phyloP scores from a whole-genome alignment of 2,113 vertebrate species.

The Pardalotus punctatus region DNA sequence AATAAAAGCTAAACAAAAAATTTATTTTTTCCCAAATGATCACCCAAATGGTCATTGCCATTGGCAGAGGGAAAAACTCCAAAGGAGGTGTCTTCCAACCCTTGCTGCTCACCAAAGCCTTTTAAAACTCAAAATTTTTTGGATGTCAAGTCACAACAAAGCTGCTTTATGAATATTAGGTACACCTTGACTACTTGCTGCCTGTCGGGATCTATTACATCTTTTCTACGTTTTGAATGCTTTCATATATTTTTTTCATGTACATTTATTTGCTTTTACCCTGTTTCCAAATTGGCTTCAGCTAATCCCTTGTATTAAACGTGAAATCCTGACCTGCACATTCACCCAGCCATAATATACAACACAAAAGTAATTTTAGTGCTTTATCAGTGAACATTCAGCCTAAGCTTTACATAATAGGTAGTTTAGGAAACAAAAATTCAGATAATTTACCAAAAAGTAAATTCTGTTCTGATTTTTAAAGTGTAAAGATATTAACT shows the following conservation, averaged over 20 bases:
- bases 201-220: background rate
- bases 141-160: background rate
- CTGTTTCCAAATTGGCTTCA: background rate
- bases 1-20: background rate
- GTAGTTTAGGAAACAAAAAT: background rate
- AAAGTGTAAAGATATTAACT: background rate
- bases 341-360: background rate
- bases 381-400: background rate
- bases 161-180: background rate
- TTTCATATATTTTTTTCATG: background rate
- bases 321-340: background rate
- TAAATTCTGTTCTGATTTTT: background rate
- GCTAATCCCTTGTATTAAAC: background rate
- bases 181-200: background rate
- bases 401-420: background rate
- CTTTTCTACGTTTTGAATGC: background rate
- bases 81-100: background rate
- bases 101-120: background rate
- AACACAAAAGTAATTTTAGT: background rate
- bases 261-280: background rate
- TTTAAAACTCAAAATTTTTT: background rate
- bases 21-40: background rate
- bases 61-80: background rate
- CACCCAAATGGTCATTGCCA: background rate
- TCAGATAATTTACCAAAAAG: background rate